Conservation (phyloP, 2,797 vertebrate genomes). For the Diglossa cyanea region DNA sequence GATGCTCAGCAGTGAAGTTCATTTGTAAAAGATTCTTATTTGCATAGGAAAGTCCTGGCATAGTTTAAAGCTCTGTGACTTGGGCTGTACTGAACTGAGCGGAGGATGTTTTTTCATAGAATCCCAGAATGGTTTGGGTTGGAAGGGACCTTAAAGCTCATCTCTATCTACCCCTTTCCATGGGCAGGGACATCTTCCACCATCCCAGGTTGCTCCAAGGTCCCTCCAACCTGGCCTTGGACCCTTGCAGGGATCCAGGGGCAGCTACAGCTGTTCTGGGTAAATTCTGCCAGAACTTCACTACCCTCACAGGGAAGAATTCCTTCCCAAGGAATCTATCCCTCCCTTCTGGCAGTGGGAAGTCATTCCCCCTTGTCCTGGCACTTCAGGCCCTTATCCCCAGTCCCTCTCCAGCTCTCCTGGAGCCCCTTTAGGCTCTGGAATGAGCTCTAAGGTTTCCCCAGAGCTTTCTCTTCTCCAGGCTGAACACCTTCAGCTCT, state of each 20-base stretch:
- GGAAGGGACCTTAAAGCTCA: background rate
- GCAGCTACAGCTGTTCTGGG: background rate
- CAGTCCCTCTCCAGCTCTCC: background rate
- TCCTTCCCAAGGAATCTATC: background rate
- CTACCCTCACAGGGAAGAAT: background rate
- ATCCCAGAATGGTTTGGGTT: background rate
- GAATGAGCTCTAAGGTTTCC: background rate
- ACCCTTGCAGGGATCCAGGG: background rate
- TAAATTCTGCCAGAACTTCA: background rate
- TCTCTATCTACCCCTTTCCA: background rate
- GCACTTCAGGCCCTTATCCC: background rate
- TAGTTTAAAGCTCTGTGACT: background rate
- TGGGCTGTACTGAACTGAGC: background rate
- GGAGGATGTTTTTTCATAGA: background rate
- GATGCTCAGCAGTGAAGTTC: background rate
- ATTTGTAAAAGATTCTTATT: background rate
- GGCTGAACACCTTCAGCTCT: background rate
- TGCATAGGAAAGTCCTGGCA: background rate
- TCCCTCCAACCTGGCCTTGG: background rate
- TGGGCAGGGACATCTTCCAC: background rate
- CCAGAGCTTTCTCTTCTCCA: background rate
- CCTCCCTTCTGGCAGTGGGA: background rate
- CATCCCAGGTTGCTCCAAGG: background rate
- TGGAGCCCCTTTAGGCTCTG: background rate
- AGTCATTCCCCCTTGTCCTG: background rate